These are phyloP conservation scores for Agonopterix heracliana DNA, from an alignment of 2,888 invertebrate genomes.

Conservation along the genomic window DNA sequence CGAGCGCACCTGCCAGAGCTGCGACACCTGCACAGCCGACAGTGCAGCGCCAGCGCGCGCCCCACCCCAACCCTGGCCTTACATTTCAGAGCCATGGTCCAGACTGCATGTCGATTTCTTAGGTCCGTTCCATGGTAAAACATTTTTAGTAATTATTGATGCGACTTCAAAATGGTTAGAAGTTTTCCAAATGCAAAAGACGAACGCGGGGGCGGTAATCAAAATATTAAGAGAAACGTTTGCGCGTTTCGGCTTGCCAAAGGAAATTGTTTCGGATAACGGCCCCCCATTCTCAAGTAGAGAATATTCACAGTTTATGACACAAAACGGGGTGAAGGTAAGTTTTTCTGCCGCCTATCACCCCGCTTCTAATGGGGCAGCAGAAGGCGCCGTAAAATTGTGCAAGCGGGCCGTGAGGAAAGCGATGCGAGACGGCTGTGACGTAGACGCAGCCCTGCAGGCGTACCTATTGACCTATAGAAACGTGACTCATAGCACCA, in stretches of 20 bases:
- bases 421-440: neutral
- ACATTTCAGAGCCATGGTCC: too few species aligned
- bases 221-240: conserved; percentile 11
- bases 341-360: conserved; percentile 6
- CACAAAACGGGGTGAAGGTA: conserved; percentile 1
- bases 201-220: conserved; percentile 9
- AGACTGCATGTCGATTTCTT: conserved; percentile 22
- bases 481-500: neutral
- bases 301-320: conserved; percentile 10
- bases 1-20: too few species aligned
- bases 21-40: too few species aligned
- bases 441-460: neutral
- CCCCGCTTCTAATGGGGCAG: conserved; percentile 14
- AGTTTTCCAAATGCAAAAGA: conserved; percentile 12
- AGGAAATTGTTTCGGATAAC: conserved; percentile 13
- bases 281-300: conserved; percentile 13
- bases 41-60: too few species aligned
- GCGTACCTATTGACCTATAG: neutral
- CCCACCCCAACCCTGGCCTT: too few species aligned
- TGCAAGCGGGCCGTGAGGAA: conserved; percentile 10
- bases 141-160: conserved; percentile 16
- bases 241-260: conserved; percentile 12
- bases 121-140: conserved; percentile 12
- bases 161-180: conserved; percentile 19
- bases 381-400: too few species aligned